Evolutionary conservation across 1,140 invertebrate genomes (phyloP).

Genomic region (Zaprionus ornatus): DNA sequence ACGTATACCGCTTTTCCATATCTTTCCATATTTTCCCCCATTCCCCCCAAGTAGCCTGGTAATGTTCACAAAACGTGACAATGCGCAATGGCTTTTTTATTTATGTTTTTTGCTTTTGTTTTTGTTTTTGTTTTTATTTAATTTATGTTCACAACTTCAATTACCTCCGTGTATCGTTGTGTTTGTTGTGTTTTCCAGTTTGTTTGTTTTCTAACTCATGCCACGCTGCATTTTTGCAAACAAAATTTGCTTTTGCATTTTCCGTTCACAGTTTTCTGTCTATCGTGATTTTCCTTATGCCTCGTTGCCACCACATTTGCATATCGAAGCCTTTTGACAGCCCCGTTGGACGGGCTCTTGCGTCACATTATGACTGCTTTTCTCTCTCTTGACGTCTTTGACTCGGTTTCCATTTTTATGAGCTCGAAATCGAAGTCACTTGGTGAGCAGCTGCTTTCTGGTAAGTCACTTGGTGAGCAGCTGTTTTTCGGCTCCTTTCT

Average conservation of each 20-base stretch:
- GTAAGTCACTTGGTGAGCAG: background rate
- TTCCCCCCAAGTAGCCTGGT: background rate
- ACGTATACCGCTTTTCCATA: conserved; percentile 50
- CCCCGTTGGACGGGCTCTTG: conserved; percentile 60
- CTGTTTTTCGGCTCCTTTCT: conserved; percentile 3
- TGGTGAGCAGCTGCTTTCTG: background rate
- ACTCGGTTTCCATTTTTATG: conserved; percentile 31
- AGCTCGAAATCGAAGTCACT: conserved; percentile 18
- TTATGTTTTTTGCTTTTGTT: conserved; percentile 37
- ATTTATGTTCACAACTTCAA: conserved; percentile 55
- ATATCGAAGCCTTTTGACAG: conserved; percentile 40
- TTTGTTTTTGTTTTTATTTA: conserved; percentile 25
- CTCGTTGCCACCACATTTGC: background rate
- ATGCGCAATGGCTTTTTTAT: conserved; percentile 48
- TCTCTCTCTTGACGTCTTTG: conserved; percentile 51
- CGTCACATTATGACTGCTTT: conserved; percentile 68
- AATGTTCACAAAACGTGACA: conserved; percentile 71
- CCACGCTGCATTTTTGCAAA: background rate
- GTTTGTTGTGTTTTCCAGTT: conserved; percentile 43
- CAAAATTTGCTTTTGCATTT: conserved; percentile 17
- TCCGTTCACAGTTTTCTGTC: conserved; percentile 15
- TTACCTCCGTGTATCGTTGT: conserved; percentile 52
- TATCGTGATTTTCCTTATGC: conserved; percentile 30
- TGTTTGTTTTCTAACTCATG: conserved; percentile 31
- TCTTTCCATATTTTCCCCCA: conserved; percentile 46